phyloP scores from a whole-genome alignment of 2,888 invertebrate genomes.

The Rosalia funebris region DNA sequence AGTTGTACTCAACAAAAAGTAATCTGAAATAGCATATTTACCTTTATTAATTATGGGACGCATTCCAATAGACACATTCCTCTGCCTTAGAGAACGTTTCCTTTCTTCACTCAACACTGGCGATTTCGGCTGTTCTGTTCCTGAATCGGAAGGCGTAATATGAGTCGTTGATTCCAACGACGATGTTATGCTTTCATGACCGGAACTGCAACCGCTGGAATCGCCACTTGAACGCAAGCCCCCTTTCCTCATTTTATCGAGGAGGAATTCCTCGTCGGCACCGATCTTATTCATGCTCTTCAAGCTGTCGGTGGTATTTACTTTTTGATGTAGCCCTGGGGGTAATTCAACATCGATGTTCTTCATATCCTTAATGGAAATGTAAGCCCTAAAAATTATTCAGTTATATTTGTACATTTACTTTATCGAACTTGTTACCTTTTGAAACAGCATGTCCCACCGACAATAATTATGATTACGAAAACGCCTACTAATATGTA shows the following conservation, averaged over 20 bases:
- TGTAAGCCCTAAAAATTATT: slow-evolving; percentile 66
- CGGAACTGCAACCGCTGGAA: slow-evolving; percentile 70
- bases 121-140: slow-evolving; percentile 60
- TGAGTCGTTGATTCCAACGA: slow-evolving; percentile 67
- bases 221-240: slow-evolving; percentile 57
- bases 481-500: not conserved
- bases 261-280: slow-evolving; percentile 57
- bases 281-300: slow-evolving; percentile 28
- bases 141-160: slow-evolving; percentile 64
- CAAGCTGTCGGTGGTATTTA: not conserved
- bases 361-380: slow-evolving; percentile 71
- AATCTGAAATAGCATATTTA: too few relatives aligned
- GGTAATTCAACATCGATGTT: slow-evolving; percentile 76
- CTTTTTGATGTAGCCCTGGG: slow-evolving; percentile 64
- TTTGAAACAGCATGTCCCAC: slow-evolving; percentile 31
- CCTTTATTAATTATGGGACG: slow-evolving; percentile 42
- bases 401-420: not conserved
- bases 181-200: slow-evolving; percentile 68
- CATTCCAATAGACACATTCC: slow-evolving; percentile 44
- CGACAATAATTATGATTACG: slow-evolving; percentile 32
- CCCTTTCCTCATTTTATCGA: not conserved
- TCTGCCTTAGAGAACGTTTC: slow-evolving; percentile 50
- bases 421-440: too few relatives aligned
- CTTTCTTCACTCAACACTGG: slow-evolving; percentile 49
- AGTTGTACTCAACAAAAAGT: too few relatives aligned